Conservation (phyloP, 2,888 invertebrate genomes). For the Periphyllus acericola region DNA sequence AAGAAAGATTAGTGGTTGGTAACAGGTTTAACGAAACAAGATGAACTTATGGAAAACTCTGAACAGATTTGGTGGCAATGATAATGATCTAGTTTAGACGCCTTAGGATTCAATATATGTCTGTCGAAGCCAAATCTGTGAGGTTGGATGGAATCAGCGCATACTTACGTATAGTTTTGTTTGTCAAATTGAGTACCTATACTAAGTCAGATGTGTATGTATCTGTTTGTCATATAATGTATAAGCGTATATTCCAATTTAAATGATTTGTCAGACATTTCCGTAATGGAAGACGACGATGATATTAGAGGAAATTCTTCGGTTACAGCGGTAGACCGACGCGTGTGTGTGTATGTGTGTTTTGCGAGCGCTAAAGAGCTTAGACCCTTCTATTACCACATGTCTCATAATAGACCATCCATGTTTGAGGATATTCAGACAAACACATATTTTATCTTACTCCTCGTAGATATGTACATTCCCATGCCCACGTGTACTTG, state of each 20-base stretch:
- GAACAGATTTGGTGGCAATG: not conserved
- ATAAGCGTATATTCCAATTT: not conserved
- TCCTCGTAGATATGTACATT: not conserved
- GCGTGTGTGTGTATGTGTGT: too few species aligned
- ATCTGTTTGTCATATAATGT: not conserved
- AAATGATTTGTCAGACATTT: conserved; percentile 16
- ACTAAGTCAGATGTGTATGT: not conserved
- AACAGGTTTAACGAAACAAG: not conserved
- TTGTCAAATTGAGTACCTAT: conserved; percentile 8
- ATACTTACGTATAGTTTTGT: not conserved
- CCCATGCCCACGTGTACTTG: not conserved
- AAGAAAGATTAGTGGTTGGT: not conserved
- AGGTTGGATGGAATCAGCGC: not conserved
- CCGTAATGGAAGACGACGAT: not conserved
- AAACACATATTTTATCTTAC: conserved; percentile 27
- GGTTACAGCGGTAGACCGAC: not conserved
- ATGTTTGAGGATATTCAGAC: conserved; percentile 23
- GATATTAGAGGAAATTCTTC: not conserved
- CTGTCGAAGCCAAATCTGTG: conserved; percentile 7
- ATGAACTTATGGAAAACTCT: not conserved
- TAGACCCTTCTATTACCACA: not conserved
- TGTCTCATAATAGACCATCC: conserved; percentile 30
- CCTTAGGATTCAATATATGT: not conserved
- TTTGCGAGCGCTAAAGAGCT: not conserved
- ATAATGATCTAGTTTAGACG: not conserved